Evolutionary conservation across 2,888 invertebrate genomes (phyloP).

Genomic region (Lepeophtheirus nordmannii): DNA sequence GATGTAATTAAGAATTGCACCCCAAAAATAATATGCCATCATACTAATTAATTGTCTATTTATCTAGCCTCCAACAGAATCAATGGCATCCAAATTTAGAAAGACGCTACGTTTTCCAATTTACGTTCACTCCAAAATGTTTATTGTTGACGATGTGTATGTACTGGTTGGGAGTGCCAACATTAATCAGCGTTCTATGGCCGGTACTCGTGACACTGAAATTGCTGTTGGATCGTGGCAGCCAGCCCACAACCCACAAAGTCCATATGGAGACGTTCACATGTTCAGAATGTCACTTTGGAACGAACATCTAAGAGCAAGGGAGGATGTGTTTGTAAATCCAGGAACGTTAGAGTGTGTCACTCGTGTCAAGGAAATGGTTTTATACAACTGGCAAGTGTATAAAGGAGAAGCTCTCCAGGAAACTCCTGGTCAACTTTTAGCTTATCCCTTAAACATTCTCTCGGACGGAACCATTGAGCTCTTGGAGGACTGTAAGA

Average conservation of each 20-base stretch:
- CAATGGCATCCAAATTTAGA: constrained; percentile 7
- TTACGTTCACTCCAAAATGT: constrained; percentile 26
- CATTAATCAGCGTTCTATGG: constrained; percentile 28
- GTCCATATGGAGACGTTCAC: constrained; percentile 25
- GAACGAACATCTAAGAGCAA: constrained; percentile 26
- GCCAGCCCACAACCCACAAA: constrained; percentile 20
- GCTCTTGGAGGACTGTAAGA: constrained; percentile 6
- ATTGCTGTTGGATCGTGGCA: constrained; percentile 28
- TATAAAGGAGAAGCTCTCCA: neutral
- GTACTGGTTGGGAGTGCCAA: constrained; percentile 28
- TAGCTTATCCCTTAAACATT: constrained; percentile 13
- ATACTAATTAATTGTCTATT: no score
- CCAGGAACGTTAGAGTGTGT: constrained; percentile 18
- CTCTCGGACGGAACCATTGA: constrained; percentile 9
- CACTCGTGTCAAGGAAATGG: constrained; percentile 7
- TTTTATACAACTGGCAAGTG: constrained; percentile 9
- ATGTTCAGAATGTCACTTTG: constrained; percentile 27
- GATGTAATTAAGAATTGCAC: no score
- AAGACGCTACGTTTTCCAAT: constrained; percentile 16
- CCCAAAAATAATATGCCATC: no score
- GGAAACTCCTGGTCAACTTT: neutral
- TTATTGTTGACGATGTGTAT: constrained; percentile 28
- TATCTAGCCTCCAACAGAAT: constrained; percentile 3
- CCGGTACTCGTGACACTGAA: constrained; percentile 28
- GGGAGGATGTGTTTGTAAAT: constrained; percentile 3